Percentiles rank a stretch among this genome's conserved stretches.
These are phyloP conservation scores for Otocyon megalotis DNA, from an alignment of 2,113 vertebrate species.

Conservation along the genomic window DNA sequence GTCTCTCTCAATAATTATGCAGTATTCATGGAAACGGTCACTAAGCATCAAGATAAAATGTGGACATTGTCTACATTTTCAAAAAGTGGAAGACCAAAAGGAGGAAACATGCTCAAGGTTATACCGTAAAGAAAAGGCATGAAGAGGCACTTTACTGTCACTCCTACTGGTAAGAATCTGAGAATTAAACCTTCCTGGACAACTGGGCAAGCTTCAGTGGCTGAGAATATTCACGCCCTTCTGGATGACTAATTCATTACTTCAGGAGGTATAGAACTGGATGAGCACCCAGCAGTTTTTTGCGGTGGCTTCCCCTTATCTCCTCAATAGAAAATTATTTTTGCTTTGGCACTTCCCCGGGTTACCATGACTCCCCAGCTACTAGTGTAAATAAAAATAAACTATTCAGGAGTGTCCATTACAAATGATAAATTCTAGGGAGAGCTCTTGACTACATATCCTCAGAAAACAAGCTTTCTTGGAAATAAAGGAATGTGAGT, in stretches of 20 bases:
- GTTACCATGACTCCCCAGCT: constrained; percentile 65
- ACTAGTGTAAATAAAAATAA: constrained; percentile 50
- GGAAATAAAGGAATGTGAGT: constrained; percentile 7
- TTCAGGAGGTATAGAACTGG: not conserved
- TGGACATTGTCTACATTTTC: not conserved
- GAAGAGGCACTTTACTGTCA: not conserved
- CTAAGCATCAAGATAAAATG: constrained; percentile 2
- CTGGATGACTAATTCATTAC: constrained; percentile 28
- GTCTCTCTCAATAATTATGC: constrained; percentile 54
- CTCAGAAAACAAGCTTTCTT: constrained; percentile 66
- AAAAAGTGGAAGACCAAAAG: not conserved
- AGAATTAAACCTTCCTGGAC: not conserved
- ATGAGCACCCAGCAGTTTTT: not conserved
- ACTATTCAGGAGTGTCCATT: constrained; percentile 43
- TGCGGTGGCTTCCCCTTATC: not conserved
- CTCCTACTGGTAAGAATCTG: constrained; percentile 34
- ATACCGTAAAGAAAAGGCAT: not conserved
- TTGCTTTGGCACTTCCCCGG: constrained; percentile 55
- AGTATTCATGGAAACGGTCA: constrained; percentile 53
- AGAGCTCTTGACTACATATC: constrained; percentile 30
- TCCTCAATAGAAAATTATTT: constrained; percentile 54
- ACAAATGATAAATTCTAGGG: constrained; percentile 31
- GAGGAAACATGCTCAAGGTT: not conserved
- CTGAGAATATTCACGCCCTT: not conserved
- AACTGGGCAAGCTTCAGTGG: not conserved